These are phyloP conservation scores for Picus viridis DNA, from an alignment of 2,797 vertebrate genomes.

Conservation along the genomic window DNA sequence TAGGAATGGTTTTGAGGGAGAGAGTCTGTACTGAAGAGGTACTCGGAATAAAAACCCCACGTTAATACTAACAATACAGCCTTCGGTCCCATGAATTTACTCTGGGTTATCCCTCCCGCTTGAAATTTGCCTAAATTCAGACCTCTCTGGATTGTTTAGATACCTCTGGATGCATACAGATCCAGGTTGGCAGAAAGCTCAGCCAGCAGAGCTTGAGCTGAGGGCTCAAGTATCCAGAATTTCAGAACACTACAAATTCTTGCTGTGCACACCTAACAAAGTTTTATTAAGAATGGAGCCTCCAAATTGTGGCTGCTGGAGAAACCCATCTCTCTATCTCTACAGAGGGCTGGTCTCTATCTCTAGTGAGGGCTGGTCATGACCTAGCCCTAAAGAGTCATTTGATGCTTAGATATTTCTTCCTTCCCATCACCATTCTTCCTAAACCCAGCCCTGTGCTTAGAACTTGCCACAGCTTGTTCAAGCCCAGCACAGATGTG, in stretches of 20 bases:
- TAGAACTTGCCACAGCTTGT: accelerated
- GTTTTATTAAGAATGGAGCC: neutral
- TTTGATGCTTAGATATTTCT: accelerated
- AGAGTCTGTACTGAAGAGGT: neutral
- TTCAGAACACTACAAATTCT: accelerated
- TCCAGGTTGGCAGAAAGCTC: neutral
- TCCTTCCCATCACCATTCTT: neutral
- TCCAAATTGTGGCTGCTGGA: neutral
- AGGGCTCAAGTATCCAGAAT: accelerated
- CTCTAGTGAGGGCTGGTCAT: neutral
- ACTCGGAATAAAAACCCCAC: accelerated
- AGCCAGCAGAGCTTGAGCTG: neutral
- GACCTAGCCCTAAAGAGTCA: neutral
- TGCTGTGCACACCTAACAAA: neutral
- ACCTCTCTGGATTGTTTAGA: neutral
- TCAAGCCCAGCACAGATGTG: neutral
- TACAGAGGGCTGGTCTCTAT: too few species aligned
- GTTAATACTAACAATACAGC: neutral
- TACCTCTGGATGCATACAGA: neutral
- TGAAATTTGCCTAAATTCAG: neutral
- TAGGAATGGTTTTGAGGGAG: neutral
- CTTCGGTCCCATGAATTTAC: neutral
- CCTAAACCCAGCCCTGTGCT: neutral
- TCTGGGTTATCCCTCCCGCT: neutral
- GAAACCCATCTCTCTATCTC: neutral